Percentiles rank a stretch among this genome's conserved stretches.
These are phyloP conservation scores for Semotilus atromaculatus DNA, from an alignment of 2,797 vertebrate species.

Conservation along the genomic window DNA sequence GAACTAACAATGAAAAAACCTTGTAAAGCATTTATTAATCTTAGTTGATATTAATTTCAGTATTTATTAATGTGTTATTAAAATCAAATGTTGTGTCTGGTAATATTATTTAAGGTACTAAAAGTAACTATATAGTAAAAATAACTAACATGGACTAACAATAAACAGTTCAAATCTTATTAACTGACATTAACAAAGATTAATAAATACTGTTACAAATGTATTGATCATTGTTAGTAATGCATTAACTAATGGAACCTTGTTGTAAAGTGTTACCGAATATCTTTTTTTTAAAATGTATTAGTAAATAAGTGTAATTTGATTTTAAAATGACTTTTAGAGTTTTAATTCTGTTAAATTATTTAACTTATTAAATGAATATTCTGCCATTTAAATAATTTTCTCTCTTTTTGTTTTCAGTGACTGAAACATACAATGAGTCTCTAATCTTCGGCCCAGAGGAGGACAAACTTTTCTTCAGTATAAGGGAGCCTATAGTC, in stretches of 20 bases:
- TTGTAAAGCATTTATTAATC: too few species aligned
- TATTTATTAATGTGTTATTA: too few species aligned
- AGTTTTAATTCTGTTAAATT: background rate
- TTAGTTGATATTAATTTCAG: too few species aligned
- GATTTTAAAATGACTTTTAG: background rate
- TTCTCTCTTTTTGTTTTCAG: conserved; percentile 66
- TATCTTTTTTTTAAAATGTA: too few species aligned
- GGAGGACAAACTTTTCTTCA: conserved; percentile 91
- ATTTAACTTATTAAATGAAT: background rate
- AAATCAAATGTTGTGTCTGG: too few species aligned
- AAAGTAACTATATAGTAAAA: too few species aligned
- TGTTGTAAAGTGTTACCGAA: too few species aligned
- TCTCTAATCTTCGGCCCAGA: conserved; percentile 91
- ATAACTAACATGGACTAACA: too few species aligned
- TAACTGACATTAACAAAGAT: background rate
- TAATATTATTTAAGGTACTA: too few species aligned
- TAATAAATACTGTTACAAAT: background rate
- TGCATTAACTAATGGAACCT: background rate
- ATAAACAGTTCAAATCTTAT: too few species aligned
- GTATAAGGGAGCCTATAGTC: conserved; percentile 93
- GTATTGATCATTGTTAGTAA: background rate
- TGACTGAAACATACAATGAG: conserved; percentile 91
- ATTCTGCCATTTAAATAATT: background rate
- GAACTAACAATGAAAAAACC: background rate
- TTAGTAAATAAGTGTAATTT: background rate